Percentiles rank a stretch among this genome's conserved stretches.
These are phyloP conservation scores for Aleiodes leptofemur DNA, from an alignment of 2,888 invertebrate species.

Conservation along the genomic window DNA sequence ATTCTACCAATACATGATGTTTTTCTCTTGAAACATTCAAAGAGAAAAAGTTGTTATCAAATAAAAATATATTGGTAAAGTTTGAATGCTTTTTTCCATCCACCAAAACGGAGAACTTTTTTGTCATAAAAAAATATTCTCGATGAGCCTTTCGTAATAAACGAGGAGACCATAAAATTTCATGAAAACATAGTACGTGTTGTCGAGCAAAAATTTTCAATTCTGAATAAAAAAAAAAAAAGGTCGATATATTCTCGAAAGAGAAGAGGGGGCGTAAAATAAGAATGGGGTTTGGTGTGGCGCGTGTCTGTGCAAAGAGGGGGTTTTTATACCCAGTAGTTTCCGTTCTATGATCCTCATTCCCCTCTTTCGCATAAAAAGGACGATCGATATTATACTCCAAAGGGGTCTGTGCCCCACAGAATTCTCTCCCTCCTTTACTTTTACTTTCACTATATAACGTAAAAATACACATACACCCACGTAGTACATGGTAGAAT, in stretches of 20 bases:
- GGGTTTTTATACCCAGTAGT: constrained; percentile 1
- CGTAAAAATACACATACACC: constrained; percentile 56
- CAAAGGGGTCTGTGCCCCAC: constrained; percentile 38
- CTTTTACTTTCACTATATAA: constrained; percentile 46
- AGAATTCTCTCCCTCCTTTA: constrained; percentile 44
- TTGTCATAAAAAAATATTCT: too few species aligned
- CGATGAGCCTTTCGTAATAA: too few species aligned
- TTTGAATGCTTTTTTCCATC: too few species aligned
- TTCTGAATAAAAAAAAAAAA: constrained; percentile 1
- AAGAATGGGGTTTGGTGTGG: constrained; percentile 8
- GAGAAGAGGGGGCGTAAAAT: not conserved
- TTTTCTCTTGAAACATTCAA: too few species aligned
- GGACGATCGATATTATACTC: constrained; percentile 3
- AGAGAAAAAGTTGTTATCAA: too few species aligned
- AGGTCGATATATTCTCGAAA: constrained; percentile 1
- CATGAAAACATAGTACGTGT: too few species aligned
- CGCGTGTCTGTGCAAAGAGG: constrained; percentile 26
- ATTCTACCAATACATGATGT: too few species aligned
- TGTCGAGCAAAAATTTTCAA: too few species aligned
- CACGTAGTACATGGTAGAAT: constrained; percentile 58
- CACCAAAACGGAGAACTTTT: too few species aligned
- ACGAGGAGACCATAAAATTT: too few species aligned
- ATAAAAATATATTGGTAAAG: too few species aligned
- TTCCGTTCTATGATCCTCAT: constrained; percentile 19
- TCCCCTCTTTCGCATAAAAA: constrained; percentile 5